These are phyloP conservation scores for Bursaphelenchus okinawaensis DNA, from an alignment of 2,888 invertebrate species.

Conservation along the genomic window DNA sequence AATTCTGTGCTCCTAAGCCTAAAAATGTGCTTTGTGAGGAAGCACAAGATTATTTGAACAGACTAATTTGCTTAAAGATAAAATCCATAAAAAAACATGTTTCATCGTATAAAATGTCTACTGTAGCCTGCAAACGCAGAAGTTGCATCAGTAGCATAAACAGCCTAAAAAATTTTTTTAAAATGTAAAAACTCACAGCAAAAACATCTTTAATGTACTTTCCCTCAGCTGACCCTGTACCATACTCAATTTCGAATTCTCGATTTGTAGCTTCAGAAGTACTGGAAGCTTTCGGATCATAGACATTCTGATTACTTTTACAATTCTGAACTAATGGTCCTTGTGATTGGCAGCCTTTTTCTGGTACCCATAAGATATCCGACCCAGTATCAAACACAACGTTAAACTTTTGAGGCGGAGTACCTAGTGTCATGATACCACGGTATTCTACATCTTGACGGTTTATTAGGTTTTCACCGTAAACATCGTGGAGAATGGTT, in stretches of 20 bases:
- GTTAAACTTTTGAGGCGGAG: neutral
- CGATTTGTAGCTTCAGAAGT: neutral
- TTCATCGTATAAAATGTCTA: too few relatives aligned
- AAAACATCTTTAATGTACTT: neutral
- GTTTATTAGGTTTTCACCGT: neutral
- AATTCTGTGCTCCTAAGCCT: too few relatives aligned
- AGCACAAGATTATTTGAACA: too few relatives aligned
- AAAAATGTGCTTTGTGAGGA: too few relatives aligned
- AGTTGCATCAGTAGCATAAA: too few relatives aligned
- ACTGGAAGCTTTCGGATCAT: neutral
- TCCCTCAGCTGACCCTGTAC: neutral
- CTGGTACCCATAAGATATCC: neutral
- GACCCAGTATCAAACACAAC: neutral
- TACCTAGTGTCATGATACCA: neutral
- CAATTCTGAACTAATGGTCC: neutral
- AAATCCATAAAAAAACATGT: too few relatives aligned
- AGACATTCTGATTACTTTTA: neutral
- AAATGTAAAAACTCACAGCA: neutral
- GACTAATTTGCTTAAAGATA: too few relatives aligned
- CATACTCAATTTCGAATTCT: neutral
- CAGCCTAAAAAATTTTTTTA: too few relatives aligned
- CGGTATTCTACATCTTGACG: neutral
- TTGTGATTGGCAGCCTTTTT: neutral
- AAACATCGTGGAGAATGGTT: neutral
- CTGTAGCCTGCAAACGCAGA: too few relatives aligned